Conservation (phyloP, 1,140 invertebrate genomes). For the Spodoptera frugiperda region DNA sequence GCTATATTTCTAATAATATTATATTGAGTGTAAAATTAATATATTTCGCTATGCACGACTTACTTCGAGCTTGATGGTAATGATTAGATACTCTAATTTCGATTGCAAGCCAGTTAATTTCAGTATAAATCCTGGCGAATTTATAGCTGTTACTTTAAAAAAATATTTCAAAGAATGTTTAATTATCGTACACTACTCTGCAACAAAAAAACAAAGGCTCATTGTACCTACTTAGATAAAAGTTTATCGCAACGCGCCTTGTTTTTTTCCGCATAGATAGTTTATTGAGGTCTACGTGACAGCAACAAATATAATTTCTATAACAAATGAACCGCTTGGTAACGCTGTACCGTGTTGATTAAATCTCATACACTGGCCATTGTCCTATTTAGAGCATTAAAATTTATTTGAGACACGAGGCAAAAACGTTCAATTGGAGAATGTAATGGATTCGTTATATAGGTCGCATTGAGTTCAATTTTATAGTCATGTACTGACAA, state of each 20-base stretch:
- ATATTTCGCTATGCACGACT: too few species aligned
- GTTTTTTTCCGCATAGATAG: slow-evolving; percentile 31
- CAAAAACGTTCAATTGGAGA: slow-evolving; percentile 26
- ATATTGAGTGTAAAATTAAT: too few species aligned
- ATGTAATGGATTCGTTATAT: slow-evolving; percentile 5
- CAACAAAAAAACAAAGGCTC: slow-evolving; percentile 15
- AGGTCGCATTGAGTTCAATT: slow-evolving; percentile 2
- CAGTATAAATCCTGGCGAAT: too few species aligned
- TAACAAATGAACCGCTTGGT: background rate
- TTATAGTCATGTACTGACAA: background rate
- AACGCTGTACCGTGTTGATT: background rate
- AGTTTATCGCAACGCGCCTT: slow-evolving; percentile 17
- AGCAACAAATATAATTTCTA: background rate
- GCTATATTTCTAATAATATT: too few species aligned
- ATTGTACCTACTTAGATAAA: slow-evolving; percentile 32
- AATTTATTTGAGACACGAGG: slow-evolving; percentile 9
- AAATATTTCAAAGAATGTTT: background rate
- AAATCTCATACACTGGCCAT: background rate
- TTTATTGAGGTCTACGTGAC: slow-evolving; percentile 20
- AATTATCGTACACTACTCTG: background rate
- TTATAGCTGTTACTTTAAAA: background rate
- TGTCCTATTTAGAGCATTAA: slow-evolving; percentile 27
- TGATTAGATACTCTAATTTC: too few species aligned
- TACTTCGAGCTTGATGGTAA: too few species aligned
- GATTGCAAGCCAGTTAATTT: too few species aligned